Percentiles rank a stretch among this genome's conserved stretches.
phyloP scores from a whole-genome alignment of 2,888 invertebrate species.

The Abrostola tripartita region DNA sequence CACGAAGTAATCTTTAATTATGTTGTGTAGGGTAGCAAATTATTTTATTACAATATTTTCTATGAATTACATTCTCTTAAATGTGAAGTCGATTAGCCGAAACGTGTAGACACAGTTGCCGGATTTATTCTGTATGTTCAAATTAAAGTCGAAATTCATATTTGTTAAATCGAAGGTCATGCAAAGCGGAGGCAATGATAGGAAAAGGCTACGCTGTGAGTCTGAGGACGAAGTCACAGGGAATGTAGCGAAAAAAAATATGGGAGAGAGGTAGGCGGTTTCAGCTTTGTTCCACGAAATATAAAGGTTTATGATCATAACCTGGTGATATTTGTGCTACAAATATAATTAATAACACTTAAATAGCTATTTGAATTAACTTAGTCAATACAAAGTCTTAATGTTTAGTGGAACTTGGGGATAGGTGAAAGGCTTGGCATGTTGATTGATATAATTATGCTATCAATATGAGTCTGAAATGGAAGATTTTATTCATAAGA shows the following conservation, averaged over 20 bases:
- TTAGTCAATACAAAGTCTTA: constrained; percentile 8
- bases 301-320: background rate
- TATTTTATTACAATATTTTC: background rate
- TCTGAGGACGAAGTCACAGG: constrained; percentile 70
- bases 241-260: constrained; percentile 74
- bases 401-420: constrained; percentile 33
- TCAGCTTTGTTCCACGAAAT: constrained; percentile 30
- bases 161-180: constrained; percentile 61
- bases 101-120: background rate
- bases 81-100: background rate
- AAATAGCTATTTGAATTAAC: background rate
- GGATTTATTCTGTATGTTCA: background rate
- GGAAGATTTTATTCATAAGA: background rate
- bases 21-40: constrained; percentile 4
- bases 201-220: constrained; percentile 77
- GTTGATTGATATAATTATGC: constrained; percentile 19
- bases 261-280: constrained; percentile 71
- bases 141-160: constrained; percentile 15
- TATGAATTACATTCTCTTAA: background rate
- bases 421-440: constrained; percentile 45
- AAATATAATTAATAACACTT: background rate
- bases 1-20: background rate
- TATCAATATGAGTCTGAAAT: background rate
- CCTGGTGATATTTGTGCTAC: no score
- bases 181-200: constrained; percentile 62